phyloP scores from a whole-genome alignment of 1,140 invertebrate species.

The Caenorhabditis tropicalis region DNA sequence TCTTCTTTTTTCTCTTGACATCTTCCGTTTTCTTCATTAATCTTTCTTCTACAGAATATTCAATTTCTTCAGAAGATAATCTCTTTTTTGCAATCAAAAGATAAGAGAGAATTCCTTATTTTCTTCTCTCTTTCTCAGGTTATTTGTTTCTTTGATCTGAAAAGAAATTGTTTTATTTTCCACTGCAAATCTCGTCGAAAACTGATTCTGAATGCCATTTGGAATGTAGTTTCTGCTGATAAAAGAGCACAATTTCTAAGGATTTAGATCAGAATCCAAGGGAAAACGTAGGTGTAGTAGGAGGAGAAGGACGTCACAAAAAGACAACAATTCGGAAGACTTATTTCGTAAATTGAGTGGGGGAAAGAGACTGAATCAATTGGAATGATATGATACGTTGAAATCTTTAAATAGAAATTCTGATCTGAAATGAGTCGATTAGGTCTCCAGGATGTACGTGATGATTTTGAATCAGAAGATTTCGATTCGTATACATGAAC shows the following conservation, averaged over 20 bases:
- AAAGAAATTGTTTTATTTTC: not conserved
- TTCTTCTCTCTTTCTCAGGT: not conserved
- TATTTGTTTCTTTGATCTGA: not conserved
- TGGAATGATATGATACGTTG: not conserved
- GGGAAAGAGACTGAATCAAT: not conserved
- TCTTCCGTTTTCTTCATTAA: constrained; percentile 30
- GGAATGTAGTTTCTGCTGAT: not conserved
- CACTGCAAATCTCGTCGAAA: not conserved
- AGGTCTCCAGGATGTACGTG: too few species aligned
- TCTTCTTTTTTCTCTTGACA: not conserved
- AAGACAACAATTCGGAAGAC: not conserved
- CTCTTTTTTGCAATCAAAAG: not conserved
- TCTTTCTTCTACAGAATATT: constrained; percentile 11
- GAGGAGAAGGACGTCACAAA: not conserved
- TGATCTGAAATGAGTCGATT: not conserved
- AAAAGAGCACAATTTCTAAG: not conserved
- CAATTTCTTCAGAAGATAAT: not conserved
- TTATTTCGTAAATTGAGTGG: not conserved
- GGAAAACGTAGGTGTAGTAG: not conserved
- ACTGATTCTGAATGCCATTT: not conserved
- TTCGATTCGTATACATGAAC: too few species aligned
- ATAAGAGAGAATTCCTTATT: not conserved
- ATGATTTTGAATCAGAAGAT: too few species aligned
- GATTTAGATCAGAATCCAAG: not conserved
- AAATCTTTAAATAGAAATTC: not conserved